phyloP scores from a whole-genome alignment of 2,113 vertebrate species.

The Hippocampus guttulatus region DNA sequence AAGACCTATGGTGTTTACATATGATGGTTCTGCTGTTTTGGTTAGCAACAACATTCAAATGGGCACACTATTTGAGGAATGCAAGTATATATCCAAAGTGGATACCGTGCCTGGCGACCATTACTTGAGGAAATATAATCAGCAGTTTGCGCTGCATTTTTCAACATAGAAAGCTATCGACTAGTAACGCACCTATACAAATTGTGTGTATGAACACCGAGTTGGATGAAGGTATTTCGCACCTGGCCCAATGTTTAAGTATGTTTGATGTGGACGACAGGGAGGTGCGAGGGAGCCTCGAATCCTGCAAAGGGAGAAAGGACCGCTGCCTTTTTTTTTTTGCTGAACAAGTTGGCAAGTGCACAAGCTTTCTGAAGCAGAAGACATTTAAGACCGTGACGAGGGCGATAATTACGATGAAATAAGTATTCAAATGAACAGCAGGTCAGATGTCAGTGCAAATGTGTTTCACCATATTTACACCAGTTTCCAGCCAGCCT shows the following conservation, averaged over 20 bases:
- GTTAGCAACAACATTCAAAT: no score
- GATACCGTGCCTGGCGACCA: not conserved
- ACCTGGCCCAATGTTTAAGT: not conserved
- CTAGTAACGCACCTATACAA: not conserved
- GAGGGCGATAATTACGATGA: not conserved
- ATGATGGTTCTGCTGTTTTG: no score
- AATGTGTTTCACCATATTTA: not conserved
- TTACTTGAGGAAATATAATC: not conserved
- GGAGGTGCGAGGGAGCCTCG: not conserved
- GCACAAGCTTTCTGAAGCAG: not conserved
- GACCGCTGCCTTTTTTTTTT: not conserved
- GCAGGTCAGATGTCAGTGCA: not conserved
- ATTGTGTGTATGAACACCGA: constrained; percentile 2
- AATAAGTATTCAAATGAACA: not conserved
- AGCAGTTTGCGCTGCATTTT: no score
- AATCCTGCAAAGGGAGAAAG: not conserved
- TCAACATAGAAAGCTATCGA: no score
- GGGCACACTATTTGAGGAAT: not conserved
- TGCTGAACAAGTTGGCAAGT: not conserved
- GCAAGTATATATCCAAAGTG: not conserved
- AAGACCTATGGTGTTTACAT: no score
- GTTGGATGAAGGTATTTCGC: not conserved
- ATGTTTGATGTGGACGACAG: not conserved
- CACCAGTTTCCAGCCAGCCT: not conserved
- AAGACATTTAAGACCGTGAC: not conserved